Conservation (phyloP, 2,113 vertebrate species). For the sheep (Ovis aries) region ARS-UI_Ramb_v3.0 NC_056054.1:249574501-249575000, state of each 20-base stretch:
- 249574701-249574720: not conserved
- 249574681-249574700: not conserved
- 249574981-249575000: not conserved
- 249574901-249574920: not conserved
- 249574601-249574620: not conserved
- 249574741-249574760: slow-evolving; percentile 7
- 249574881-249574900: slow-evolving; percentile 6
- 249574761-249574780: slow-evolving; percentile 15
- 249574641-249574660: not conserved
- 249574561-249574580: not conserved
- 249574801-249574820: slow-evolving; percentile 32
- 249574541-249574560: not conserved
- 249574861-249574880: not conserved
- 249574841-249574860: not conserved
- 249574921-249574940: slow-evolving; percentile 4
- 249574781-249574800: not conserved
- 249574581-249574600: not conserved
- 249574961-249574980: not conserved
- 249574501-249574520: not conserved
- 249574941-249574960: not conserved
- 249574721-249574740: not conserved
- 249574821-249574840: slow-evolving; percentile 41
- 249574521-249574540: not conserved
- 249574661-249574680: not conserved
- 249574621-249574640: slow-evolving; percentile 26